These are phyloP conservation scores for Murina feae DNA, from an alignment of 2,113 vertebrate species.

Conservation along the genomic window DNA sequence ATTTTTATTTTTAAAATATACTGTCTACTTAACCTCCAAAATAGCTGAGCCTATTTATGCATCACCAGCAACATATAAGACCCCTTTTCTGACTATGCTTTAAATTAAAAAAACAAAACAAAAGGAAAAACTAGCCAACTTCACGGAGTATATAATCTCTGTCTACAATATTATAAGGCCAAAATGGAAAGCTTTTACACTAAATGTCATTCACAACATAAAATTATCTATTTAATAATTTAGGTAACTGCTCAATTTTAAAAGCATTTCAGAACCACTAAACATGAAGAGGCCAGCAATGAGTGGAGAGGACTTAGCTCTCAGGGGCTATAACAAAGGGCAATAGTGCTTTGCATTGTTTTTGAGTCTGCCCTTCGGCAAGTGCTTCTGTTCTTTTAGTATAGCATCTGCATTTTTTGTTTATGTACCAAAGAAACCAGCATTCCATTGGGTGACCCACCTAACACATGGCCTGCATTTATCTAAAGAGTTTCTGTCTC, in stretches of 20 bases:
- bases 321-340: accelerated
- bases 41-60: too few species aligned
- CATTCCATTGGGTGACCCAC: neutral
- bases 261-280: neutral
- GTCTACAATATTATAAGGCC: too few species aligned
- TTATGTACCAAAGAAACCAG: neutral
- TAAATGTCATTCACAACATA: neutral
- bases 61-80: accelerated
- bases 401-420: accelerated
- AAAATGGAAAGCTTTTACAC: neutral
- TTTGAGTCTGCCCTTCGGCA: neutral
- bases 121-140: too few species aligned
- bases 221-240: neutral
- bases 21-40: neutral
- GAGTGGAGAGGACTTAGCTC: neutral
- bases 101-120: neutral
- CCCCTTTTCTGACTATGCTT: accelerated
- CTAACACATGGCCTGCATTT: neutral
- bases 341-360: accelerated
- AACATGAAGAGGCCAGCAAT: accelerated
- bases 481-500: neutral
- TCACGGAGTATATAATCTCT: accelerated
- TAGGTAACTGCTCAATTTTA: neutral
- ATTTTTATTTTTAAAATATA: neutral
- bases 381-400: accelerated